phyloP scores from a whole-genome alignment of 2,113 vertebrate species.

The Sceloporus undulatus region DNA sequence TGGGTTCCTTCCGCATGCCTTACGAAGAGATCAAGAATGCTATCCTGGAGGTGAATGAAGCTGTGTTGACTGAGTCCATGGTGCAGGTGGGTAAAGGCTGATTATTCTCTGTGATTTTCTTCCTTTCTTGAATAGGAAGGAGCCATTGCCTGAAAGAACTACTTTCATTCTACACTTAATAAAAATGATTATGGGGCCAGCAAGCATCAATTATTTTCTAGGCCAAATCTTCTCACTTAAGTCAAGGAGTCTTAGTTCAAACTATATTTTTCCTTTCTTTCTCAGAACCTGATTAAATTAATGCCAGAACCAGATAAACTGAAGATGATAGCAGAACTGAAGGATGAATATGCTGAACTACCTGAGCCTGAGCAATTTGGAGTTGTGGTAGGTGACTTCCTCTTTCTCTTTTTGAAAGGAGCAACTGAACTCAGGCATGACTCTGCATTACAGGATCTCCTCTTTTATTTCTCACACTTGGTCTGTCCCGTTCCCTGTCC shows the following conservation, averaged over 20 bases:
- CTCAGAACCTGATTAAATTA: slow-evolving; percentile 87
- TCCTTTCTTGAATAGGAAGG: neutral
- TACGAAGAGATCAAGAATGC: slow-evolving; percentile 87
- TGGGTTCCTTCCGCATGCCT: slow-evolving; percentile 87
- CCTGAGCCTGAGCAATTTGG: slow-evolving; percentile 88
- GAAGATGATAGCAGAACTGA: slow-evolving; percentile 80
- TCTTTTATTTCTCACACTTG: accelerated
- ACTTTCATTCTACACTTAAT: neutral
- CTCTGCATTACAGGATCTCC: neutral
- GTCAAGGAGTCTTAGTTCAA: neutral
- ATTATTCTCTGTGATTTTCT: too few relatives aligned
- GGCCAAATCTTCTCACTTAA: neutral
- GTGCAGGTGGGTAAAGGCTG: slow-evolving; percentile 77
- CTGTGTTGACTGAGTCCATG: slow-evolving; percentile 84
- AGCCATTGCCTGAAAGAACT: neutral
- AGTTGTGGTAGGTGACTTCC: slow-evolving; percentile 83
- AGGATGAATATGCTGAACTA: slow-evolving; percentile 88
- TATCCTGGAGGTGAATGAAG: slow-evolving; percentile 86
- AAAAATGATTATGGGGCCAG: too few relatives aligned
- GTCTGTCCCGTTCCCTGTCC: too few relatives aligned
- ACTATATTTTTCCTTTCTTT: neutral
- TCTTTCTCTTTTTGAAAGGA: neutral
- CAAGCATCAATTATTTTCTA: neutral
- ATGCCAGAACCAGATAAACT: slow-evolving; percentile 83
- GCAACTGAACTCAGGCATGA: neutral